phyloP scores from a whole-genome alignment of 1,140 invertebrate genomes.

The Plectrocnemia conspersa region DNA sequence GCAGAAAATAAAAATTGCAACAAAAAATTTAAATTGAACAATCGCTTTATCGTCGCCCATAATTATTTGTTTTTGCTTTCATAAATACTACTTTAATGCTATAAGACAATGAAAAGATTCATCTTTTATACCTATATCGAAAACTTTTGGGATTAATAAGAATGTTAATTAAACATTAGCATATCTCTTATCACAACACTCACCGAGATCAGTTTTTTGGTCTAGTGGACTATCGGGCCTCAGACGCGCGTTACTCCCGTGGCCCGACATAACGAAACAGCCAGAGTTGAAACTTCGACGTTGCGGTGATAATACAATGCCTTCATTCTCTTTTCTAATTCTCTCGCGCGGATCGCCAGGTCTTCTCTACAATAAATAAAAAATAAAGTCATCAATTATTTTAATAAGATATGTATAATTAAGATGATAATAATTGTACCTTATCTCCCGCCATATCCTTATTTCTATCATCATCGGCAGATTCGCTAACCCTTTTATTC shows the following conservation, averaged over 20 bases:
- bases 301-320: constrained; percentile 77
- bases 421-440: neutral
- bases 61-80: no score
- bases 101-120: neutral
- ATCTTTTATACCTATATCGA: neutral
- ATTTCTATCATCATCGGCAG: neutral
- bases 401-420: neutral
- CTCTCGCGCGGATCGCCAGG: constrained; percentile 72
- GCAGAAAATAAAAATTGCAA: no score
- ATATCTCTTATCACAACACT: neutral
- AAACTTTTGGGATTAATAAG: neutral
- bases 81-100: no score
- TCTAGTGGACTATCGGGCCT: constrained; percentile 38
- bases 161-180: constrained; percentile 3
- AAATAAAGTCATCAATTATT: neutral
- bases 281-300: constrained; percentile 78
- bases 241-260: constrained; percentile 48
- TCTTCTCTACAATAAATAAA: constrained; percentile 47
- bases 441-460: constrained; percentile 2
- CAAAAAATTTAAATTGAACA: no score
- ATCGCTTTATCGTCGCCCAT: no score
- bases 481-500: constrained; percentile 9
- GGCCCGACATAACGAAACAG: constrained; percentile 59
- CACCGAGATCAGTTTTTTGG: constrained; percentile 23
- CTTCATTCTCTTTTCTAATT: constrained; percentile 75